Evolutionary conservation across 2,888 invertebrate genomes (phyloP).

Genomic region (Acronicta alni): DNA sequence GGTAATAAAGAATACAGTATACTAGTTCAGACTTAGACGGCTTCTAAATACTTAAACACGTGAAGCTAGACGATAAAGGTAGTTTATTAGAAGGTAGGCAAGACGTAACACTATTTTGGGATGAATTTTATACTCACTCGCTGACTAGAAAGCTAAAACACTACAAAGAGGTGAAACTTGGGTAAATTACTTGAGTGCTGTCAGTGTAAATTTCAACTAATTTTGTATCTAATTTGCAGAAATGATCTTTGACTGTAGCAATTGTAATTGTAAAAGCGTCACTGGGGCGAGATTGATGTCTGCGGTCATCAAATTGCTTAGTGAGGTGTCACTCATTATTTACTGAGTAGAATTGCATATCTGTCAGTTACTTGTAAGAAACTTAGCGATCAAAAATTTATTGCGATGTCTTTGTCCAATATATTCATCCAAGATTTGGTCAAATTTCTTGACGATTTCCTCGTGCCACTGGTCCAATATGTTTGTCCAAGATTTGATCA

Average conservation of each 20-base stretch:
- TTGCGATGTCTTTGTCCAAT: no score
- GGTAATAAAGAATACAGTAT: constrained; percentile 44
- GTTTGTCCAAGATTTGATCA: no score
- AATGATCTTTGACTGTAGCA: background rate
- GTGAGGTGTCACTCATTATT: no score
- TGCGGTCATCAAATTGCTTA: background rate
- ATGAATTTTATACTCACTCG: background rate
- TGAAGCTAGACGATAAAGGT: constrained; percentile 14
- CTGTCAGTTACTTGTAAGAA: no score
- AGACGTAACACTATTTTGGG: background rate
- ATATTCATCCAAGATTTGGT: no score
- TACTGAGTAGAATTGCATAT: no score
- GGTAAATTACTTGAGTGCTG: background rate
- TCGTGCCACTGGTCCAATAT: no score
- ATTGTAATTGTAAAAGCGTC: background rate
- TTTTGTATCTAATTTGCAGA: background rate
- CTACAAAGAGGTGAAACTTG: background rate
- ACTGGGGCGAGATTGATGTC: background rate
- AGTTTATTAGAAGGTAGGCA: constrained; percentile 3
- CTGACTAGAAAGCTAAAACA: background rate
- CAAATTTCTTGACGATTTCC: no score
- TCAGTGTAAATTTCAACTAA: background rate
- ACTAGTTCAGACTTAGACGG: constrained; percentile 35
- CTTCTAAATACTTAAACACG: constrained; percentile 33
- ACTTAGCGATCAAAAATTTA: no score